phyloP scores from a whole-genome alignment of 2,113 vertebrate genomes.

The Actinemys pallida region DNA sequence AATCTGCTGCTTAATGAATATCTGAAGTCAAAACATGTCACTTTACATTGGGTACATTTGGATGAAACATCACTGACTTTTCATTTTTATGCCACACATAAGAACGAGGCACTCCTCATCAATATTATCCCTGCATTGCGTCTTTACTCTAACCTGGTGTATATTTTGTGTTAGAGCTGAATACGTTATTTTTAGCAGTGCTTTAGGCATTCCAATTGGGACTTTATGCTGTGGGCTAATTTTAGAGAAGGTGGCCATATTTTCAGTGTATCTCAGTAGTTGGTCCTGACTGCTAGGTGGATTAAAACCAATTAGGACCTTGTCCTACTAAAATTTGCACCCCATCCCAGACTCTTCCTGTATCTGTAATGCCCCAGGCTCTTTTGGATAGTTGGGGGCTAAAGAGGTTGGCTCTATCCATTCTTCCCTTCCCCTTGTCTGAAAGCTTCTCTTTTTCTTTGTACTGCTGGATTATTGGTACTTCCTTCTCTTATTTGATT shows the following conservation, averaged over 20 bases:
- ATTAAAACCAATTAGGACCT: neutral
- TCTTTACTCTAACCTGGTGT: neutral
- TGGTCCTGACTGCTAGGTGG: neutral
- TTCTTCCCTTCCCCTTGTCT: neutral
- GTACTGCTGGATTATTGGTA: neutral
- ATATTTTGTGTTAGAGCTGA: neutral
- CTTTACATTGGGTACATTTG: neutral
- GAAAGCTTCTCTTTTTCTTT: neutral
- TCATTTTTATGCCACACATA: accelerated
- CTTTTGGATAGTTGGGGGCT: neutral
- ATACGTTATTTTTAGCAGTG: neutral
- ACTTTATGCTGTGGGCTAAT: neutral
- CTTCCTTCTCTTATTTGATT: neutral
- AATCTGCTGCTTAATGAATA: neutral
- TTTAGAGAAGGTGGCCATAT: neutral
- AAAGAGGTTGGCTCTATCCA: neutral
- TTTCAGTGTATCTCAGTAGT: neutral
- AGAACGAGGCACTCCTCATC: neutral
- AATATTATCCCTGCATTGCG: neutral
- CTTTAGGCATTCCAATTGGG: neutral
- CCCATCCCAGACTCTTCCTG: neutral
- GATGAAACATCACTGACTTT: neutral
- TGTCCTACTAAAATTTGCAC: neutral
- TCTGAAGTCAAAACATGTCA: neutral
- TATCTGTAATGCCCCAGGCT: neutral